These are phyloP conservation scores for Connochaetes taurinus DNA, from an alignment of 2,113 vertebrate genomes.

Conservation along the genomic window DNA sequence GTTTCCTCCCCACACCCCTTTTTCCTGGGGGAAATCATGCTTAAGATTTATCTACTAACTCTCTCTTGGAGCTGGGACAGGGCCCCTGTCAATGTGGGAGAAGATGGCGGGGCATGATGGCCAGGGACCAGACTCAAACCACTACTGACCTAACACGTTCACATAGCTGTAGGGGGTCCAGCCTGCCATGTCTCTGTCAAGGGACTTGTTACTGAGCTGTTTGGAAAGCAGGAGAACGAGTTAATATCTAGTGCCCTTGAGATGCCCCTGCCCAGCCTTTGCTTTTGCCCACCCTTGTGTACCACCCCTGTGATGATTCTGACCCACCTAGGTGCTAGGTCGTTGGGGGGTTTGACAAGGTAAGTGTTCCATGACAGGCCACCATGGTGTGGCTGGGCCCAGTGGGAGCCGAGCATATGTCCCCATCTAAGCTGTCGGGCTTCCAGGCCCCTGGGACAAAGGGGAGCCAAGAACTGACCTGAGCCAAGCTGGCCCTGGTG, in stretches of 20 bases:
- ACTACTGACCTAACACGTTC: slow-evolving; percentile 93
- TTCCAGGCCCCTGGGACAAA: neutral
- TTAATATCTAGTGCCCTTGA: slow-evolving; percentile 70
- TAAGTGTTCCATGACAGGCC: neutral
- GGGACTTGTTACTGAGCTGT: slow-evolving; percentile 91
- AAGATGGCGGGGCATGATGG: neutral
- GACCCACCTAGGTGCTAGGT: neutral
- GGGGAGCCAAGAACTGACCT: neutral
- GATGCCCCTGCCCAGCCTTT: slow-evolving; percentile 57
- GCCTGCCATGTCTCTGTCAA: slow-evolving; percentile 86
- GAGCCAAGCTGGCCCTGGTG: neutral
- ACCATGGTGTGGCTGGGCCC: neutral
- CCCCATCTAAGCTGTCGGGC: neutral
- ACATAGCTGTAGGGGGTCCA: slow-evolving; percentile 96
- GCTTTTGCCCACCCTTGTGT: neutral
- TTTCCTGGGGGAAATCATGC: neutral
- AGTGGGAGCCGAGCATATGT: neutral
- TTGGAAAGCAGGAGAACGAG: slow-evolving; percentile 79
- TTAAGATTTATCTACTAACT: neutral
- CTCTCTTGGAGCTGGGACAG: neutral
- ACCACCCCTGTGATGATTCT: neutral
- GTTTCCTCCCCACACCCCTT: neutral
- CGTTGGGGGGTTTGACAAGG: neutral
- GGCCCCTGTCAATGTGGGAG: neutral
- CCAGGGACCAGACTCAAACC: neutral